These are phyloP conservation scores for Tetrapedia diversipes DNA, from an alignment of 2,888 invertebrate species.

Conservation along the genomic window DNA sequence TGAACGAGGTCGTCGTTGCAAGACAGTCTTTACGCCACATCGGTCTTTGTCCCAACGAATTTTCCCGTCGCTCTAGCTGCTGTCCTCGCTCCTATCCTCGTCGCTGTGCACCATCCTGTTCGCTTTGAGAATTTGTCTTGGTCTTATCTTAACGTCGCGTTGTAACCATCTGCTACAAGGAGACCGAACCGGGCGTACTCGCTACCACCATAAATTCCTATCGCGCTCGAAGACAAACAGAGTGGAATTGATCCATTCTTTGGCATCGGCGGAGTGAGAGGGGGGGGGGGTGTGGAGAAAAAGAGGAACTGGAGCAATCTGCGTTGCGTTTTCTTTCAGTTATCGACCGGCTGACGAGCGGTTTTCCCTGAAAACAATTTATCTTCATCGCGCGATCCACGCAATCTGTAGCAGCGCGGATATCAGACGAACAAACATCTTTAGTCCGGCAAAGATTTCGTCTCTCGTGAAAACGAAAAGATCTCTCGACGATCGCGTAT, in stretches of 20 bases:
- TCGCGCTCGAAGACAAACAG: constrained; percentile 71
- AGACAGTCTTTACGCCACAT: constrained; percentile 54
- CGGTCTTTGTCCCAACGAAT: constrained; percentile 64
- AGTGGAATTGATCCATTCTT: constrained; percentile 73
- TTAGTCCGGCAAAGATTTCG: constrained; percentile 11
- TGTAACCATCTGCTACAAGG: constrained; percentile 53
- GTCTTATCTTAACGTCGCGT: constrained; percentile 63
- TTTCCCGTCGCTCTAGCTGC: constrained; percentile 54
- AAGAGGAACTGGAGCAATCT: constrained; percentile 14
- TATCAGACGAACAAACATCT: constrained; percentile 28
- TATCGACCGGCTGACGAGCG: constrained; percentile 30
- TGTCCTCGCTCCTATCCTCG: constrained; percentile 10
- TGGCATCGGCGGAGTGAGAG: too few relatives aligned
- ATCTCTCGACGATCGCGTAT: background rate
- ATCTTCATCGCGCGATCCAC: constrained; percentile 42
- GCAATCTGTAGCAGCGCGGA: constrained; percentile 25
- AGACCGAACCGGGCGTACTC: constrained; percentile 37
- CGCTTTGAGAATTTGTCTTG: constrained; percentile 67
- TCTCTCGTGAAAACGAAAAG: background rate
- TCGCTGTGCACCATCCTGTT: constrained; percentile 2
- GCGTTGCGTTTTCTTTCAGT: constrained; percentile 40
- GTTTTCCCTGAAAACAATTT: constrained; percentile 47
- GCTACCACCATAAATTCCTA: constrained; percentile 69
- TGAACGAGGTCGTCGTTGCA: constrained; percentile 40
- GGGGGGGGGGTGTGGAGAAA: too few relatives aligned